A percentile compares a stretch with the other conserved stretches of the same genome.
These are phyloP conservation scores for Scaptomyza cyrtandrae DNA, from an alignment of 2,888 invertebrate genomes.

Conservation along the genomic window DNA sequence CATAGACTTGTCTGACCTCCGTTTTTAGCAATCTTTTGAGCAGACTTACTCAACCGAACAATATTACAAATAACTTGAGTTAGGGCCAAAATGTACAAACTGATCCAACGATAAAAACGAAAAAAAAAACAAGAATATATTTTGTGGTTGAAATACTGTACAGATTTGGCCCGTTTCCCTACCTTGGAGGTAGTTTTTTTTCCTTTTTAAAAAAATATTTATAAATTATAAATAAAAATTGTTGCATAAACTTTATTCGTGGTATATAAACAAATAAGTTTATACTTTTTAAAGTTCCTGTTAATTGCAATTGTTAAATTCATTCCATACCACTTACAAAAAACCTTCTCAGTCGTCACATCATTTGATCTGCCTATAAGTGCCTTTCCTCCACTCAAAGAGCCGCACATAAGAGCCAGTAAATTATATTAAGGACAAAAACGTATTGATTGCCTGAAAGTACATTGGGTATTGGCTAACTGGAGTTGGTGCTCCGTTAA, in stretches of 20 bases:
- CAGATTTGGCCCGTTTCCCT: background rate
- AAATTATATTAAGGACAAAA: slow-evolving; percentile 81
- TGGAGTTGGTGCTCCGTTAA: slow-evolving; percentile 8
- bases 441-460: slow-evolving; percentile 77
- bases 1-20: slow-evolving; percentile 56
- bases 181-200: background rate
- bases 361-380: slow-evolving; percentile 30
- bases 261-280: too few relatives aligned
- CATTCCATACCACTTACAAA: background rate
- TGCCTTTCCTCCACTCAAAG: slow-evolving; percentile 31
- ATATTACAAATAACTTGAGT: slow-evolving; percentile 49
- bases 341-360: slow-evolving; percentile 8
- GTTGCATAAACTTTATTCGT: too few relatives aligned
- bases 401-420: slow-evolving; percentile 61
- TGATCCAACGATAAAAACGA: slow-evolving; percentile 5
- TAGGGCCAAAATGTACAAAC: slow-evolving; percentile 20
- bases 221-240: too few relatives aligned
- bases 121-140: background rate
- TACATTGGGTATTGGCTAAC: slow-evolving; percentile 25
- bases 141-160: background rate
- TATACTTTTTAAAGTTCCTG: too few relatives aligned
- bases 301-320: background rate
- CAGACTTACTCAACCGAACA: slow-evolving; percentile 68
- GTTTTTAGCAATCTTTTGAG: slow-evolving; percentile 48
- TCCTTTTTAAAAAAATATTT: too few relatives aligned